Percentiles rank a stretch among this genome's conserved stretches.
phyloP scores from a whole-genome alignment of 2,888 invertebrate genomes.

The Lithophane leautieri region DNA sequence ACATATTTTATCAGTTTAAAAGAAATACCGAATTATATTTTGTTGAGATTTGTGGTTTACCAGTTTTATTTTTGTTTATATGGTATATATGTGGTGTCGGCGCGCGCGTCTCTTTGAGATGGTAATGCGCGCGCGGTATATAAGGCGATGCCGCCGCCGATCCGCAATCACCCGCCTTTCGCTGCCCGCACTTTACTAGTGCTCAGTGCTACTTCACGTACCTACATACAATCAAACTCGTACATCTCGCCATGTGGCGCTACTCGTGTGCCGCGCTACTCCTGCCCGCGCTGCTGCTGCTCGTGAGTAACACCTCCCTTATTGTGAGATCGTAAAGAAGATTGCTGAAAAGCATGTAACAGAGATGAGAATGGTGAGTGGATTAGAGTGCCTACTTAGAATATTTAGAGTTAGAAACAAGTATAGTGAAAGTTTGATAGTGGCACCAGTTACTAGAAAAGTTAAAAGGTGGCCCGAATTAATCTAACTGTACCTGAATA shows the following conservation, averaged over 20 bases:
- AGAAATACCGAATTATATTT: not conserved
- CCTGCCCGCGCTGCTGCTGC: conserved; percentile 43
- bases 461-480: not conserved
- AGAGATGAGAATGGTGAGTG: not conserved
- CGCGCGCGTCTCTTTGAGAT: conserved; percentile 38
- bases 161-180: conserved; percentile 13
- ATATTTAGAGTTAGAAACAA: not conserved
- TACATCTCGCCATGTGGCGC: conserved; percentile 19
- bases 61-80: not conserved
- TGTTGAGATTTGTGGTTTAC: not conserved
- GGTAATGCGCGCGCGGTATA: conserved; percentile 48
- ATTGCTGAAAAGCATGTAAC: not conserved
- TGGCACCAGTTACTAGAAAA: not conserved
- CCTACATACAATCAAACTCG: too few species aligned
- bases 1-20: too few species aligned
- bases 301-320: conserved; percentile 26
- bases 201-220: not conserved
- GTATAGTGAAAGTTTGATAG: not conserved
- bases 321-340: not conserved
- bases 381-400: not conserved
- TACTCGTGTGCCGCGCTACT: conserved; percentile 30
- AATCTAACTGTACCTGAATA: not conserved
- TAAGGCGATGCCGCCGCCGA: conserved; percentile 6
- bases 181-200: not conserved
- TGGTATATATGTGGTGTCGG: too few species aligned